Conservation (phyloP, 2,113 vertebrate species). For the Xenus cinereus region DNA sequence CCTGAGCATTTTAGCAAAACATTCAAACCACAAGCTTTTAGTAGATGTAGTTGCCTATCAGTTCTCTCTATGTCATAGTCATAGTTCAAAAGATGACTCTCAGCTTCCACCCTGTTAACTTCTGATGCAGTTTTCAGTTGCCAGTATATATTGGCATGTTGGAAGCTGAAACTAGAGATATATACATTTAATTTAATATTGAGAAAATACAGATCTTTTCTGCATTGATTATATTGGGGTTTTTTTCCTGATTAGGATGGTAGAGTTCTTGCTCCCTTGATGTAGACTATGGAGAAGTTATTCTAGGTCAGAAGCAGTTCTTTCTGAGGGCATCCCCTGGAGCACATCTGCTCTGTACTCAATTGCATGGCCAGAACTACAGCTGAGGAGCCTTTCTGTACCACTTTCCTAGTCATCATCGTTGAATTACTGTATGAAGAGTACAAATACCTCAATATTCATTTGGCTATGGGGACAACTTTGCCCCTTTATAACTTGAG, state of each 20-base stretch:
- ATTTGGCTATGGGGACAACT: neutral
- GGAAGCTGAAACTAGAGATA: neutral
- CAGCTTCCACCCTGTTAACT: neutral
- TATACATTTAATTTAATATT: neutral
- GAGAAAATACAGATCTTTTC: neutral
- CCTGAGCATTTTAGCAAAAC: neutral
- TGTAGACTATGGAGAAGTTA: neutral
- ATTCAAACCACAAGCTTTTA: neutral
- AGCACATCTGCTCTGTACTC: neutral
- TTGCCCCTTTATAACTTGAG: neutral
- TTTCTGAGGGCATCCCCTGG: neutral
- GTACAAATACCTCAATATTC: neutral
- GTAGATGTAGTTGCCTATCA: neutral
- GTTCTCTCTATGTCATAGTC: neutral
- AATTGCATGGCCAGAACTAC: neutral
- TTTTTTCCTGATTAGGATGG: neutral
- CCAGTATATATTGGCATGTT: neutral
- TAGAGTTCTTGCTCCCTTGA: neutral
- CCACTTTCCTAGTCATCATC: neutral
- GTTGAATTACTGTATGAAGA: neutral
- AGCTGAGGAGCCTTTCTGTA: neutral
- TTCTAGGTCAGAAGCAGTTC: neutral
- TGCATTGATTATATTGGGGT: neutral
- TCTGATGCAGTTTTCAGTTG: neutral
- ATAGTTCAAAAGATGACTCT: neutral